A percentile compares a stretch with the other conserved stretches of the same genome.
Evolutionary conservation across 1,140 invertebrate species (phyloP).

Genomic region (Cardiocondyla obscurior): DNA sequence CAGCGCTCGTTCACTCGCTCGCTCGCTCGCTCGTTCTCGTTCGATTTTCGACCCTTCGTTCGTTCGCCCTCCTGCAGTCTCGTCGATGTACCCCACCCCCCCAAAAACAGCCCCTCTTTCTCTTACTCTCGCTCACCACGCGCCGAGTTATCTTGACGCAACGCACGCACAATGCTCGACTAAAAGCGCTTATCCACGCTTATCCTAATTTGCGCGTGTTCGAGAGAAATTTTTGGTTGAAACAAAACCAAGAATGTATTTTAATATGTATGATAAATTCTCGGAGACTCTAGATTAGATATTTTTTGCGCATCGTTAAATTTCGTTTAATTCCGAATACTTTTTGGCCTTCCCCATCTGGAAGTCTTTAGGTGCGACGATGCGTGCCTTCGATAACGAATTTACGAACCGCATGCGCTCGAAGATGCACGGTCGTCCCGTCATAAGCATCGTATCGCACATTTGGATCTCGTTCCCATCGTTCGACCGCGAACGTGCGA

Average conservation of each 20-base stretch:
- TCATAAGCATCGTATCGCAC: conserved; percentile 28
- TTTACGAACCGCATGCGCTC: conserved; percentile 40
- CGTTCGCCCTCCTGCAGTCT: not conserved
- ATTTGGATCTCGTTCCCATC: conserved; percentile 26
- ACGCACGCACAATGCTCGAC: not conserved
- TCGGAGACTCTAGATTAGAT: not conserved
- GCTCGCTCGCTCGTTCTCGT: conserved; percentile 20
- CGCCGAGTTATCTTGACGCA: not conserved
- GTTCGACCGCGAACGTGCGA: conserved; percentile 14
- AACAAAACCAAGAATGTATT: no score
- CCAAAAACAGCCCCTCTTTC: not conserved
- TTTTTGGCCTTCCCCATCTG: conserved; percentile 6
- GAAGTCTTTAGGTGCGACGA: conserved; percentile 35
- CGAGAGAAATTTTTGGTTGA: not conserved
- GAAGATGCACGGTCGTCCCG: not conserved
- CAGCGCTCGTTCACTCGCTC: conserved; percentile 3
- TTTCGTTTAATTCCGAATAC: not conserved
- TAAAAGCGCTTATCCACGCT: not conserved
- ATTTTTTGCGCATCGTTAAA: not conserved
- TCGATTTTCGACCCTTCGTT: conserved; percentile 46
- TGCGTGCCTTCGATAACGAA: conserved; percentile 49
- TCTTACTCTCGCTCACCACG: not conserved
- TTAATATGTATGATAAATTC: no score
- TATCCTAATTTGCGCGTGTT: conserved; percentile 24
- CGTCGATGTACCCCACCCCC: not conserved